phyloP scores from a whole-genome alignment of 2,113 vertebrate species.

The Brevimyrus niger region DNA sequence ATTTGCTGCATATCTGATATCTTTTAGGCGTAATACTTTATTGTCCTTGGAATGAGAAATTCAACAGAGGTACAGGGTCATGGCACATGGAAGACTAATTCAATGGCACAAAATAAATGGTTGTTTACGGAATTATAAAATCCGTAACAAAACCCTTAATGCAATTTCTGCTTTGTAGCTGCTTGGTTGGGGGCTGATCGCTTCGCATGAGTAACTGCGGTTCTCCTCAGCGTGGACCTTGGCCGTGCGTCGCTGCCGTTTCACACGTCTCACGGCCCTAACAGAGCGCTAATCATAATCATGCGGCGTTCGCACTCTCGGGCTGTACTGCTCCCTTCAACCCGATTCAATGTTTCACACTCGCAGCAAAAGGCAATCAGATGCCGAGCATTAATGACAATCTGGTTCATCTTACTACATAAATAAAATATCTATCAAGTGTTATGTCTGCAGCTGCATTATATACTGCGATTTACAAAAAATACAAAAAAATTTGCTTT shows the following conservation, averaged over 20 bases:
- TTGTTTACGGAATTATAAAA: conserved; percentile 47
- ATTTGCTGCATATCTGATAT: conserved; percentile 29
- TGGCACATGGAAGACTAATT: conserved; percentile 68
- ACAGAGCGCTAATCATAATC: not conserved
- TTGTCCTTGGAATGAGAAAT: conserved; percentile 53
- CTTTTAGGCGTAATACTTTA: conserved; percentile 56
- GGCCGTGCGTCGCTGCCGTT: not conserved
- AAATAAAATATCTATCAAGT: not conserved
- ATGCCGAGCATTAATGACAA: not conserved
- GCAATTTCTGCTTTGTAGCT: not conserved
- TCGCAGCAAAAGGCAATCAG: not conserved
- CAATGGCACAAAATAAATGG: not conserved
- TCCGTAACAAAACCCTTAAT: conserved; percentile 43
- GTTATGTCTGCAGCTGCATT: not conserved
- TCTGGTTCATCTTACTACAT: not conserved
- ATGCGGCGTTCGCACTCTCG: not conserved
- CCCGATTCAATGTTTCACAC: not conserved
- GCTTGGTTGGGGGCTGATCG: conserved; percentile 9
- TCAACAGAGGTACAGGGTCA: conserved; percentile 55
- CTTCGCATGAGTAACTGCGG: not conserved
- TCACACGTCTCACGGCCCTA: not conserved
- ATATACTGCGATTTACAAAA: not conserved
- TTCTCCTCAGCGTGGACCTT: not conserved
- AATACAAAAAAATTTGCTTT: not conserved
- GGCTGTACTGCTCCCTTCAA: not conserved